Base-by-base conservation (phyloP, 1,140 invertebrate genomes). In the Micrasema longulum region DNA sequence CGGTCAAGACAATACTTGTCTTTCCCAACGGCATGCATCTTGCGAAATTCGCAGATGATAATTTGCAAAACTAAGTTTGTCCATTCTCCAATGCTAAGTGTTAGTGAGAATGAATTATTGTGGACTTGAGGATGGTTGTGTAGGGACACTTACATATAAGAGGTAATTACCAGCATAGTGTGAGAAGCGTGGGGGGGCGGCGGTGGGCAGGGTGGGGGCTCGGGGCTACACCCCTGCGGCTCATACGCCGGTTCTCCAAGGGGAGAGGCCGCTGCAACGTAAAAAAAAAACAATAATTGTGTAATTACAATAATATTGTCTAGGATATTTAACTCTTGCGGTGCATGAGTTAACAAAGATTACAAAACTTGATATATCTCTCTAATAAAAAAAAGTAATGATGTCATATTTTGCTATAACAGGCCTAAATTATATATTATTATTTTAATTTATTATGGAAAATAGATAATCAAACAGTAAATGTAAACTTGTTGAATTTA, bases 121-220 rank as follows among this genome's bases (percentile, higher is more conserved):
- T 31, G 35, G 76, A 78, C 81, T 81, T 79, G 81, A 82, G 79
- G 79, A 80, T 81, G 81, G 82, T 83, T 68, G 84, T 45, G 60
- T 64, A 57, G 81, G 80, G 84, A 85, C 87, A 89, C 87, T 89
- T 88, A 89, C 88, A 88, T 88, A 89, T 87, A 88, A 88, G 87
- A 88, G 80, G 87, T 88, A 88, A 88, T 89, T 89, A 88, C 88
- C 88, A 88, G 87, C 84, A 85, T 87, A 81, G 85, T 87, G 83
- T 86, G 84, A 69, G 85, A 82, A 38, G 78, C 76, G 57, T 72
- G 79, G 18, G 77, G 77, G 76, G 79, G 80, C 23, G 81, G 82
- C 1, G 83, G 83, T 1, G 83, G 83, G 41, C 83, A 84, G 0
- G 83, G 83, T 5, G 86, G 86, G 3, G 83, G 82, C 76, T 84